Evolutionary conservation across 37 sponge, comb jelly and placozoan species (phyloP).

Genomic region (Agelas oroides): DNA sequence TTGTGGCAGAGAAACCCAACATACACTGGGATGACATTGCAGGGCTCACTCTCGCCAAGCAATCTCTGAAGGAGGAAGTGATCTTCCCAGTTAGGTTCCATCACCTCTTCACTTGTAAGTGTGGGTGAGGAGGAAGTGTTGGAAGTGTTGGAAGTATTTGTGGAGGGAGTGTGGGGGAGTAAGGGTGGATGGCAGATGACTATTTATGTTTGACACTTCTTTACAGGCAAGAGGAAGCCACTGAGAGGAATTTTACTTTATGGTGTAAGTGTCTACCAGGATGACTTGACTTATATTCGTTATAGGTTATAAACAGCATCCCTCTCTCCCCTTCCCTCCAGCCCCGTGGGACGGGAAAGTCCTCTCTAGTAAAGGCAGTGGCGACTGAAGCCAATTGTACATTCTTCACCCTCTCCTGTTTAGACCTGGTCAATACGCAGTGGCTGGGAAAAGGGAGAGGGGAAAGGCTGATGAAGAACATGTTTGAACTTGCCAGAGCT

Average conservation of each 20-base stretch:
- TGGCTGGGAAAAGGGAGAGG: constrained; percentile 99
- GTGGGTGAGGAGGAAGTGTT: not conserved
- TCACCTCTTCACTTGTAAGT: constrained; percentile 87
- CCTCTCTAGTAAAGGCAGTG: constrained; percentile 97
- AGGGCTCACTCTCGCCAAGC: constrained; percentile 91
- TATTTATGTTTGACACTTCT: no score
- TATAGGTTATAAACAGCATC: no score
- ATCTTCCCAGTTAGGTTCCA: constrained; percentile 98
- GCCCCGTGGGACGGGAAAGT: constrained; percentile 99
- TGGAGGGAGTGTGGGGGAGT: not conserved
- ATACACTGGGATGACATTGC: constrained; percentile 97
- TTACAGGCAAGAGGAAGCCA: no score
- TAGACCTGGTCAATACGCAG: constrained; percentile 95
- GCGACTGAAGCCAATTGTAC: constrained; percentile 99
- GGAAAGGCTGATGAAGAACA: constrained; percentile 90
- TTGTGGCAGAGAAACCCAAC: constrained; percentile 97
- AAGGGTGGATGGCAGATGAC: no score
- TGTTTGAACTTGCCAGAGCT: constrained; percentile 92
- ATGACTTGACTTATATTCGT: no score
- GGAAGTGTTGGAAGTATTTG: not conserved
- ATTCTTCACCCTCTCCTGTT: constrained; percentile 94
- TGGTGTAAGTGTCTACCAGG: constrained; percentile 87
- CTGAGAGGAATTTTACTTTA: constrained; percentile 97
- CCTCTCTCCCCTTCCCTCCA: constrained; percentile 17
- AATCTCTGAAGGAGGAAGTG: constrained; percentile 98